Conservation (phyloP, 2,888 invertebrate genomes). For the Candidula unifasciata region DNA sequence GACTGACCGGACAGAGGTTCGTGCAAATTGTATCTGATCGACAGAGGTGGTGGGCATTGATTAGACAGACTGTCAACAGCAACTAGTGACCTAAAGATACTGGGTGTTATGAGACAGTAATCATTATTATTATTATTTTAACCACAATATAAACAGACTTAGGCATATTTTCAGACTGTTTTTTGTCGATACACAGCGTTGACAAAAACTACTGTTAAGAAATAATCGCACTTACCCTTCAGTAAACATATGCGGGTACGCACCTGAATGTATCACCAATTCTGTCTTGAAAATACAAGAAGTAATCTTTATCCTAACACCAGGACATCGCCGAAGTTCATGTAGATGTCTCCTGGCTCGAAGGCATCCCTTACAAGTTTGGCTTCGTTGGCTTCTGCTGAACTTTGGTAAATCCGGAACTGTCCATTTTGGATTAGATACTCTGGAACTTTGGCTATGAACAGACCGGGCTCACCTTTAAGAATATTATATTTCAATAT, state of each 20-base stretch:
- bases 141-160: too few species aligned
- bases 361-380: conserved; percentile 93
- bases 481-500: not conserved
- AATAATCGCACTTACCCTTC: too few species aligned
- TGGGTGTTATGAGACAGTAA: too few species aligned
- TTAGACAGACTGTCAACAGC: too few species aligned
- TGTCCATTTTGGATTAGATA: conserved; percentile 76
- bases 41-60: too few species aligned
- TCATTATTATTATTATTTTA: too few species aligned
- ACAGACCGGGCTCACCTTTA: conserved; percentile 69
- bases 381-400: conserved; percentile 84
- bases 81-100: too few species aligned
- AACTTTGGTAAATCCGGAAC: conserved; percentile 84
- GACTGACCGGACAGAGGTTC: too few species aligned
- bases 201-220: too few species aligned
- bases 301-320: conserved; percentile 63
- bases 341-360: conserved; percentile 84
- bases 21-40: too few species aligned
- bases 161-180: too few species aligned
- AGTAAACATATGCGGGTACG: not conserved
- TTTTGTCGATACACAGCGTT: too few species aligned
- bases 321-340: conserved; percentile 68
- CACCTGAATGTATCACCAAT: conserved; percentile 72
- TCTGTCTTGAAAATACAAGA: conserved; percentile 67
- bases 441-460: conserved; percentile 59